These are phyloP conservation scores for Poecilia velifera DNA, from an alignment of 2,797 vertebrate genomes.

Conservation along the genomic window DNA sequence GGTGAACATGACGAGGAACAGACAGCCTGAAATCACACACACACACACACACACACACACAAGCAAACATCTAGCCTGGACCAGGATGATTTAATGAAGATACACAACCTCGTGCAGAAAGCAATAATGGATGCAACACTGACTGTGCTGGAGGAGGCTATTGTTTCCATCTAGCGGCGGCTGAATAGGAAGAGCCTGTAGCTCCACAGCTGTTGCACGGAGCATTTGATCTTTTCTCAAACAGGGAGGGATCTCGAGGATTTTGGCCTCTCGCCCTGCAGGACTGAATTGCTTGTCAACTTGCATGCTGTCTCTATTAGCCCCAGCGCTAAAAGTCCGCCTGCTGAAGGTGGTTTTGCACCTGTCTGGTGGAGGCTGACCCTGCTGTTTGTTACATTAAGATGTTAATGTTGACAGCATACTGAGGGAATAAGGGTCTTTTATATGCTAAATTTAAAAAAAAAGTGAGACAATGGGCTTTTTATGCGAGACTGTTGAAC, in stretches of 20 bases:
- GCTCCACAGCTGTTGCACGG: conserved; percentile 66
- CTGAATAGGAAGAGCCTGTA: conserved; percentile 63
- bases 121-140: conserved; percentile 36
- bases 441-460: neutral
- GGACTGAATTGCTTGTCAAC: conserved; percentile 74
- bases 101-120: conserved; percentile 33
- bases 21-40: conserved; percentile 4
- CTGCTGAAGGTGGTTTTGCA: conserved; percentile 38
- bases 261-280: conserved; percentile 73
- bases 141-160: conserved; percentile 47
- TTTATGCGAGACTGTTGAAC: neutral
- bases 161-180: conserved; percentile 87
- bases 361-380: conserved; percentile 31
- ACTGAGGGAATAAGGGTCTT: neutral
- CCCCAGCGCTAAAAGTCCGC: conserved; percentile 44
- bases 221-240: conserved; percentile 75
- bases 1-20: conserved; percentile 2
- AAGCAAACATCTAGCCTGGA: conserved; percentile 10
- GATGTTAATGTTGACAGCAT: conserved; percentile 20
- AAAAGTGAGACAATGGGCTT: neutral
- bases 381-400: conserved; percentile 24
- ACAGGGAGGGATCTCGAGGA: conserved; percentile 72
- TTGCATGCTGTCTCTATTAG: conserved; percentile 73
- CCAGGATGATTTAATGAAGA: conserved; percentile 26
- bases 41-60: neutral